Conservation (phyloP, 2,888 invertebrate species). For the Epinotia ramella region DNA sequence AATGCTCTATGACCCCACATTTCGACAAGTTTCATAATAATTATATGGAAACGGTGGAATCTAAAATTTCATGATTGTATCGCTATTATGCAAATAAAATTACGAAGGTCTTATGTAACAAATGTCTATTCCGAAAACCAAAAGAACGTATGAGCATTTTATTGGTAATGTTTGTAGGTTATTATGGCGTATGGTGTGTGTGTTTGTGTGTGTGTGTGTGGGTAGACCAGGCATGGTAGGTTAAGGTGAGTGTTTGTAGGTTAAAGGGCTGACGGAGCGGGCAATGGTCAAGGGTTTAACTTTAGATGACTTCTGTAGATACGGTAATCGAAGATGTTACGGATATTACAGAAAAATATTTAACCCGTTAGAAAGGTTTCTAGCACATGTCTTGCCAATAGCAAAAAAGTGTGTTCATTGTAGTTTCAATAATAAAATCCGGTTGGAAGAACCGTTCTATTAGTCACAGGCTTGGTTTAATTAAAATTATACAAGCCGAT, state of each 20-base stretch:
- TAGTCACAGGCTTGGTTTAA: too few relatives aligned
- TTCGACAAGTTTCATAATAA: constrained; percentile 43
- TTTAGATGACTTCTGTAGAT: constrained; percentile 6
- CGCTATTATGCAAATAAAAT: constrained; percentile 32
- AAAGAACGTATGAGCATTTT: neutral
- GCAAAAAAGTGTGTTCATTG: too few relatives aligned
- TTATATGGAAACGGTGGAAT: constrained; percentile 37
- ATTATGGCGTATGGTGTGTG: too few relatives aligned
- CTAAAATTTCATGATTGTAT: constrained; percentile 33
- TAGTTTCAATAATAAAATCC: neutral
- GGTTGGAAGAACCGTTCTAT: neutral
- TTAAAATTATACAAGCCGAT: too few relatives aligned
- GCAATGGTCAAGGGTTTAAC: neutral
- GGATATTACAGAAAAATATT: neutral
- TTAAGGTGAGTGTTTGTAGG: constrained; percentile 15
- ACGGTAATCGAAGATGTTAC: neutral
- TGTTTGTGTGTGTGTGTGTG: neutral
- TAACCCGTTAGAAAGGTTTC: neutral
- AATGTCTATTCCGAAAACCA: neutral
- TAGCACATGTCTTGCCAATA: neutral
- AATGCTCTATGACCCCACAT: constrained; percentile 38
- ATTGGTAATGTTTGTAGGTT: neutral
- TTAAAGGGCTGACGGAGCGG: neutral
- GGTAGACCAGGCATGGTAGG: neutral
- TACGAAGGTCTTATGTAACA: constrained; percentile 27